Base-by-base conservation (phyloP, 2,888 invertebrate species). In the Drosophila bunnanda region DNA sequence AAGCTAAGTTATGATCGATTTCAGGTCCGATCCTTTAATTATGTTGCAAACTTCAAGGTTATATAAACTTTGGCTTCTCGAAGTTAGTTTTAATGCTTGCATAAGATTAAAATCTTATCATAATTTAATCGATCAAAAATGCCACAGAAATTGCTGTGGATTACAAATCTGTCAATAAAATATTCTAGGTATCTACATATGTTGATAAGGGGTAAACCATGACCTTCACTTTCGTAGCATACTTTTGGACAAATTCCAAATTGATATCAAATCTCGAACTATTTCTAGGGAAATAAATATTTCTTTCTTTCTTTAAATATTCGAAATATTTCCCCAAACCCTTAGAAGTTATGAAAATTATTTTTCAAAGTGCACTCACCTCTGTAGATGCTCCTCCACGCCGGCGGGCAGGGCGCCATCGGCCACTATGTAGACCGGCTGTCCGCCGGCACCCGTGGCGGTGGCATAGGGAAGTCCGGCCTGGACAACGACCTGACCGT, bases 401-500 rank as follows among this genome's bases (percentile, higher is more conserved):
- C 89, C 90, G 34, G 88, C 81, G 46, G 91, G 90, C 76, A 91
- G 70, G 22, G 86, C 80, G 34, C 90, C 87, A 66, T 92, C 92
- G 43, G 92, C 80, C 3, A 93, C 92, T 60, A 93, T 92, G 64
- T 91, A 92, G n/a, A 93, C 92, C 12, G 92, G 92, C 66, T 92
- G 92, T 10, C 92, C 92, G 8, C 90, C 90, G 54, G 89, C 88
- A 48, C 87, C 87, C 36, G 91, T 91, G 58, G 90, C 75, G 36
- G 91, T 90, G 48, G 92, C 88, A 81, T 93, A 93, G 52, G 92
- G 92, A 39, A 92, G 67, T 36, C 92, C 92, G n/a, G 92, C 91
- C 61, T 92, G 92, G 4, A 93, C 92, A 12, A 93, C 92, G 10
- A 93, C 92, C 76, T 92, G 92, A 0, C 92, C 92, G 59, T 92